Evolutionary conservation across 2,797 vertebrate genomes (phyloP), one percentile per base, ranked within the genome.

Genomic region (Schizopygopsis malacanthus): DNA sequence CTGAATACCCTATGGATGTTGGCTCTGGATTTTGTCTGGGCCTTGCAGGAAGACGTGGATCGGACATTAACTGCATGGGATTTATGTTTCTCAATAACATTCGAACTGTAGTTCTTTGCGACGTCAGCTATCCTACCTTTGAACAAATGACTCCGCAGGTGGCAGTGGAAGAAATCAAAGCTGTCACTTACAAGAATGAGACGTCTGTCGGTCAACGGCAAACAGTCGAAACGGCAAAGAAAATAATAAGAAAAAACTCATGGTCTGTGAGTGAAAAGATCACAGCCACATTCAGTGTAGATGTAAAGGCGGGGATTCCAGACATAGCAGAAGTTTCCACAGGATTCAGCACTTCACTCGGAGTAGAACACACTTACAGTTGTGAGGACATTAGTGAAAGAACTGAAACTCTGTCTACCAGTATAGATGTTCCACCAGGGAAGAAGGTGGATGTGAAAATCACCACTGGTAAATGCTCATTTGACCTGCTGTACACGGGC

Each of bases 1-100:
- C 6, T 4, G 82, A 88, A 28, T 45, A 85, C 50, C 54, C 18
- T 13, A 37, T 85, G 5, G 54, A 85, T 75, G 47, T 50, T 6
- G 85, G 79, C 13, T 90, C 82, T 79, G 89, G 89, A 13, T 83
- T 88, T 65, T 88, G 87, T 15, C 4, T 80, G 6, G 84, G 87
- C 56, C 1, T 88, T 37, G 6, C 0, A n/a, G 86, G 88, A 54
- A 65, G 7, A 0, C 11, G 63, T 2, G 70, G 72, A 16, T 4
- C 2, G 7, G 86, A 88, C 37, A 85, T 87, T 11, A 50, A 90
- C 45, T 0, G 37, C 33, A 65, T 90, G 4, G 86, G 76, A 15
- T 88, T 85, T 54, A 1, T 61, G 15, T 88, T 88, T 56, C 72
- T 85, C 20, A 59, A 79, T 0, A 45, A 16, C 39, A 85, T 90